A percentile compares a stretch with the other conserved stretches of the same genome.
Conservation (phyloP, 2,113 vertebrate genomes). For the Leuciscus idus region DNA sequence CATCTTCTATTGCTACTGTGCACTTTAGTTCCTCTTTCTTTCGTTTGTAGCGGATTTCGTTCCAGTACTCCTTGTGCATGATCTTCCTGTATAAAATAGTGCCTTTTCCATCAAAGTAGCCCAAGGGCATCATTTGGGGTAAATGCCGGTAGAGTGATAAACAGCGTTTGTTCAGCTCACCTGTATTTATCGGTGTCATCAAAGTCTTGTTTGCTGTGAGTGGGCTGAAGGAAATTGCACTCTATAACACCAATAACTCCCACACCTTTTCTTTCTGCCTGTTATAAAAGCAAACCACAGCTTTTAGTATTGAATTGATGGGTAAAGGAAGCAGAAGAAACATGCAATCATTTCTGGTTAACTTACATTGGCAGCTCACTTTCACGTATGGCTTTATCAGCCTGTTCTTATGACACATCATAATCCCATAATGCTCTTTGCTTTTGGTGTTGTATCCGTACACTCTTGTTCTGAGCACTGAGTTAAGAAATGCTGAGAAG, state of each 20-base stretch:
- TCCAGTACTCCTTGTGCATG: slow-evolving; percentile 58
- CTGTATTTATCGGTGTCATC: slow-evolving; percentile 93
- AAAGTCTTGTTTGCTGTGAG: slow-evolving; percentile 97
- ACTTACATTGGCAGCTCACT: slow-evolving; percentile 91
- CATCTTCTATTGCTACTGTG: slow-evolving; percentile 48
- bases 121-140: neutral
- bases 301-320: slow-evolving; percentile 4
- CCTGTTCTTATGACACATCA: slow-evolving; percentile 98
- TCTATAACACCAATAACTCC: slow-evolving; percentile 94
- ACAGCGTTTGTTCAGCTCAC: slow-evolving; percentile 63
- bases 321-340: neutral
- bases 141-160: neutral
- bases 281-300: slow-evolving; percentile 36
- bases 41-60: slow-evolving; percentile 47
- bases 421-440: slow-evolving; percentile 94
- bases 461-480: slow-evolving; percentile 69
- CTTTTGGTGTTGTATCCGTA: slow-evolving; percentile 95
- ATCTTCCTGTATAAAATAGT: slow-evolving; percentile 49
- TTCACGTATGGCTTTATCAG: slow-evolving; percentile 94
- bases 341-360: slow-evolving; percentile 63
- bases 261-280: slow-evolving; percentile 89
- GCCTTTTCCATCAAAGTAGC: slow-evolving; percentile 5
- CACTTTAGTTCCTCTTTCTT: slow-evolving; percentile 54
- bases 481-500: slow-evolving; percentile 46
- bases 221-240: slow-evolving; percentile 93